phyloP scores from a whole-genome alignment of 92 coral and sea anemone species.

The Zoanthus gigantus region DNA sequence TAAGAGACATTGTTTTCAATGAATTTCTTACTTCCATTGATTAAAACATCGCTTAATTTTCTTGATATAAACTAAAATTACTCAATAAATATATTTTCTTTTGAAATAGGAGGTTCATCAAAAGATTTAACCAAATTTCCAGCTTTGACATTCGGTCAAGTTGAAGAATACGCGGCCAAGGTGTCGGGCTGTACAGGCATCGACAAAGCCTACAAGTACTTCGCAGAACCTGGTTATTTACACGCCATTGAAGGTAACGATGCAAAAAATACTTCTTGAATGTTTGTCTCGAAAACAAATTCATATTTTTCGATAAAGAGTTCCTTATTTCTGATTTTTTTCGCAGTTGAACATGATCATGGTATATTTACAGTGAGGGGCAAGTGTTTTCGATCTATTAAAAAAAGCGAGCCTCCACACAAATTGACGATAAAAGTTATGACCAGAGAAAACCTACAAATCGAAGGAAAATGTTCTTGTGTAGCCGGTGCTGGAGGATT shows the following conservation, averaged over 20 bases:
- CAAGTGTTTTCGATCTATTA: conserved; percentile 32
- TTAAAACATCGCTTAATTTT: conserved; percentile 19
- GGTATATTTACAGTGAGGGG: conserved; percentile 4
- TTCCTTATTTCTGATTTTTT: conserved; percentile 23
- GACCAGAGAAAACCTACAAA: conserved; percentile 21
- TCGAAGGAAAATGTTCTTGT: conserved; percentile 60
- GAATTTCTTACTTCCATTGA: conserved; percentile 19
- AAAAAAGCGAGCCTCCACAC: conserved; percentile 35
- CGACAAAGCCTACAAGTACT: conserved; percentile 40
- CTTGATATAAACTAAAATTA: conserved; percentile 19
- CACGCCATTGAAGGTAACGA: conserved; percentile 17
- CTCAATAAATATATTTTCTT: conserved; percentile 21
- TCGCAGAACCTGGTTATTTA: conserved; percentile 41
- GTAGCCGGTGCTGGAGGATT: conserved; percentile 72
- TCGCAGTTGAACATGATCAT: conserved; percentile 29
- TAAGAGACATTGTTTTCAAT: conserved; percentile 8
- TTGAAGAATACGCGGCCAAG: conserved; percentile 15
- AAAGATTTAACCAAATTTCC: conserved; percentile 31
- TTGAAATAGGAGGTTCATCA: conserved; percentile 17
- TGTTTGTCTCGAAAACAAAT: conserved; percentile 19
- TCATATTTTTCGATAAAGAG: conserved; percentile 14
- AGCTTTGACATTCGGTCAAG: conserved; percentile 35
- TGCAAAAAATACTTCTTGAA: conserved; percentile 6
- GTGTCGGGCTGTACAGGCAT: conserved; percentile 20
- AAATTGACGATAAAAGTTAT: conserved; percentile 1